phyloP scores from a whole-genome alignment of 1,140 invertebrate species.

The Drosophila willistoni region DNA sequence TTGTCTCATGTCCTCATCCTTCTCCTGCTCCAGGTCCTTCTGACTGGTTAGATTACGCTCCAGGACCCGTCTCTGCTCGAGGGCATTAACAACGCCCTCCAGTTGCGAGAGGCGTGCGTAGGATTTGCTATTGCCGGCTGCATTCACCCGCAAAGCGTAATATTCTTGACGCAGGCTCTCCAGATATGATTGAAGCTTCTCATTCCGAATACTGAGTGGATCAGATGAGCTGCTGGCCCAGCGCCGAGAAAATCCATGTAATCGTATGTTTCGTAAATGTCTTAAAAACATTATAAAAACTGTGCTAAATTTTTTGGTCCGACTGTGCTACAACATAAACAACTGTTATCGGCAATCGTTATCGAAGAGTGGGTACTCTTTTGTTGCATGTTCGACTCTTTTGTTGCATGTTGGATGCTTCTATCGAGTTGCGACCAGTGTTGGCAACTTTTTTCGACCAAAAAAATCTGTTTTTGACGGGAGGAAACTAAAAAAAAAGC shows the following conservation, averaged over 20 bases:
- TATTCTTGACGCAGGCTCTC: constrained; percentile 74
- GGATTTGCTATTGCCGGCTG: constrained; percentile 51
- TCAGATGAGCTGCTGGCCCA: constrained; percentile 46
- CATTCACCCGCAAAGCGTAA: constrained; percentile 61
- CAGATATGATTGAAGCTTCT: constrained; percentile 69
- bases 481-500: too few relatives aligned
- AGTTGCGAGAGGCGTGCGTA: constrained; percentile 56
- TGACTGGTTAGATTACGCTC: constrained; percentile 65
- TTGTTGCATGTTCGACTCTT: too few relatives aligned
- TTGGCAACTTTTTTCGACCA: too few relatives aligned
- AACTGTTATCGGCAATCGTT: neutral
- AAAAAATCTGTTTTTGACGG: too few relatives aligned
- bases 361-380: neutral
- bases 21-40: constrained; percentile 84
- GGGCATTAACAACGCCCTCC: constrained; percentile 63
- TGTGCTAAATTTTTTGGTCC: too few relatives aligned
- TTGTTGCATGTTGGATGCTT: too few relatives aligned
- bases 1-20: constrained; percentile 85
- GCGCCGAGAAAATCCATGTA: constrained; percentile 24
- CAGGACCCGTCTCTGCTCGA: constrained; percentile 67
- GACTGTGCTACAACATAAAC: too few relatives aligned
- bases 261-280: constrained; percentile 40
- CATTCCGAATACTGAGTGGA: constrained; percentile 54
- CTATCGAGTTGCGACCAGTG: too few relatives aligned
- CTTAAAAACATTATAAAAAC: constrained; percentile 41